Conservation (phyloP, 2,888 invertebrate genomes). For the Parnassius glacialis region DNA sequence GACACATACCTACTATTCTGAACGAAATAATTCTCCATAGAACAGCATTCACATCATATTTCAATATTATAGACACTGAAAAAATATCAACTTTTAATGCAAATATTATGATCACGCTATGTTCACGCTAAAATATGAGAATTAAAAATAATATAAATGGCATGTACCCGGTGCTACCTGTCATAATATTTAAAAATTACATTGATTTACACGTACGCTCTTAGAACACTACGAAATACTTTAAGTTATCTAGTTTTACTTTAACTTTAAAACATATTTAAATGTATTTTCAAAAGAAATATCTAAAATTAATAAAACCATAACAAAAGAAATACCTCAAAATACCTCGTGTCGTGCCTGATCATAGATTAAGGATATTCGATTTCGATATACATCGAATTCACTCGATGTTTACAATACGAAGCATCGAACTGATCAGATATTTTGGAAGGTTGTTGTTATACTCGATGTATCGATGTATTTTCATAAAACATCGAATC, state of each 20-base stretch:
- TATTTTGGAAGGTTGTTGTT: no score
- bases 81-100: conserved; percentile 19
- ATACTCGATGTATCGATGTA: no score
- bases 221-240: background rate
- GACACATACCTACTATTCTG: conserved; percentile 49
- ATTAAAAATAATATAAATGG: conserved; percentile 30
- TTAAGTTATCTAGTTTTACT: conserved; percentile 4
- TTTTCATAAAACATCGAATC: no score
- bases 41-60: conserved; percentile 44
- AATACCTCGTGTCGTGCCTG: conserved; percentile 46
- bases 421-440: no score
- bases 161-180: conserved; percentile 29
- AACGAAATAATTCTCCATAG: conserved; percentile 49
- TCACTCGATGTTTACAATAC: no score
- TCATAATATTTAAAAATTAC: conserved; percentile 12
- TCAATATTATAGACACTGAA: conserved; percentile 36
- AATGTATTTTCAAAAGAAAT: conserved; percentile 4
- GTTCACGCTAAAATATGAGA: no score
- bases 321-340: conserved; percentile 48
- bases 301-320: conserved; percentile 33
- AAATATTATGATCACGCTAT: no score
- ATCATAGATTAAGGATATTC: conserved; percentile 24
- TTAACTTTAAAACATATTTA: conserved; percentile 2
- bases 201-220: background rate
- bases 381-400: no score